Evolutionary conservation across 2,113 vertebrate genomes (phyloP).

Genomic region (Madoqua kirkii): DNA sequence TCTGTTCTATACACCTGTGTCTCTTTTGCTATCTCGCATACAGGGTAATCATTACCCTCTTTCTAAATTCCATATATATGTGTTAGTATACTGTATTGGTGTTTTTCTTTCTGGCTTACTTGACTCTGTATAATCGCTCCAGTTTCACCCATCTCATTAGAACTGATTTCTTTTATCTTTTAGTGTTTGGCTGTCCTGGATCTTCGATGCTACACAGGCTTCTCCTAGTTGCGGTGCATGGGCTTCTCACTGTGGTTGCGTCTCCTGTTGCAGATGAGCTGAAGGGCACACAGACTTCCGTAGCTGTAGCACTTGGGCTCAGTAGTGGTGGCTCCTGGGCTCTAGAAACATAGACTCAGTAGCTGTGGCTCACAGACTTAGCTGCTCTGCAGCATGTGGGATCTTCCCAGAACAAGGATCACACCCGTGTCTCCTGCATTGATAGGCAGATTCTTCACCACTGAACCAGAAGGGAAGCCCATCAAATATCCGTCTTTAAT

Average conservation of each 20-base stretch:
- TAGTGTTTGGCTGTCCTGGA: neutral
- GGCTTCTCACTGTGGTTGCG: neutral
- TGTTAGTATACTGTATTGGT: too few relatives aligned
- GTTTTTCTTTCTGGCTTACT: too few relatives aligned
- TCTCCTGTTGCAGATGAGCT: neutral
- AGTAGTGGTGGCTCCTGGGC: neutral
- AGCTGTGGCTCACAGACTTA: neutral
- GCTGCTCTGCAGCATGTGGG: neutral
- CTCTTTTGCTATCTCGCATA: too few relatives aligned
- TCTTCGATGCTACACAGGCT: accelerated
- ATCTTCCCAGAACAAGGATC: neutral
- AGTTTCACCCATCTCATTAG: too few relatives aligned
- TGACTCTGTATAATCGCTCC: too few relatives aligned
- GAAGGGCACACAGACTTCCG: neutral
- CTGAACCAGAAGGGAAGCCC: neutral
- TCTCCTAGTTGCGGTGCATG: neutral
- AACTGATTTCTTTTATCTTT: neutral
- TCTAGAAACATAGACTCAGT: neutral
- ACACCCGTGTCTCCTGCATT: neutral
- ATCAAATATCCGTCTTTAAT: neutral
- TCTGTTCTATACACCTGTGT: too few relatives aligned
- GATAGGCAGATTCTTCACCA: neutral
- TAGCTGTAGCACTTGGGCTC: neutral
- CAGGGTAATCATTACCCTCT: too few relatives aligned
- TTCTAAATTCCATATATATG: too few relatives aligned